Percentiles rank a stretch among this genome's conserved stretches.
Evolutionary conservation across 1,140 invertebrate species (phyloP).

Genomic region (Orchesella cincta): DNA sequence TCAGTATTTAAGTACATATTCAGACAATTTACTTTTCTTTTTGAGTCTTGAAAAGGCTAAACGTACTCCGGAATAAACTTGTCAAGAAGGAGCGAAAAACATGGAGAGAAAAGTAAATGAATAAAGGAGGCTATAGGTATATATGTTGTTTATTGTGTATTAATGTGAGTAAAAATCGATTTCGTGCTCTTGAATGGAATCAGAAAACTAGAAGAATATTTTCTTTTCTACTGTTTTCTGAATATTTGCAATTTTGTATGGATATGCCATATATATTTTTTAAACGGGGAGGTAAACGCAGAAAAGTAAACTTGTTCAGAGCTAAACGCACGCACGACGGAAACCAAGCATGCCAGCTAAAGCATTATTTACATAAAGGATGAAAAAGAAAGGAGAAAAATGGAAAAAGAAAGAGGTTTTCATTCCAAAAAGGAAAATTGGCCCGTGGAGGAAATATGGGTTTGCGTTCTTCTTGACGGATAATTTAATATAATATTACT

Average conservation of each 20-base stretch:
- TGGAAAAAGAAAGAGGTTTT: background rate
- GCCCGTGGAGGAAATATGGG: too few relatives aligned
- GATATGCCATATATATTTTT: background rate
- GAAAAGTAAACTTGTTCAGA: background rate
- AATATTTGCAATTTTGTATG: background rate
- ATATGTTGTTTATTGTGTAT: background rate
- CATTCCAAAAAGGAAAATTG: background rate
- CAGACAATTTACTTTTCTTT: background rate
- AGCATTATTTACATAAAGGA: background rate
- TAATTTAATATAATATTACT: background rate
- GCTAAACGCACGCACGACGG: background rate
- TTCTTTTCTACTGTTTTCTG: background rate
- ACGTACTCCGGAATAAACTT: constrained; percentile 22
- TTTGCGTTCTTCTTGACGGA: too few relatives aligned
- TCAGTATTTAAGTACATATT: background rate
- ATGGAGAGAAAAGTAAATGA: background rate
- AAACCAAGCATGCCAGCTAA: background rate
- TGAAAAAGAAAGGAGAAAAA: too few relatives aligned
- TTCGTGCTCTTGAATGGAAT: background rate
- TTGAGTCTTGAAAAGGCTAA: background rate
- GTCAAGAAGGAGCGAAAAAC: background rate
- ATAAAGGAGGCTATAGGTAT: background rate
- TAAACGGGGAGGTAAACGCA: background rate
- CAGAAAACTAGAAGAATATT: background rate
- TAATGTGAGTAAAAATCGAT: background rate